phyloP scores from a whole-genome alignment of 2,888 invertebrate species.

The Exocentrus adspersus region DNA sequence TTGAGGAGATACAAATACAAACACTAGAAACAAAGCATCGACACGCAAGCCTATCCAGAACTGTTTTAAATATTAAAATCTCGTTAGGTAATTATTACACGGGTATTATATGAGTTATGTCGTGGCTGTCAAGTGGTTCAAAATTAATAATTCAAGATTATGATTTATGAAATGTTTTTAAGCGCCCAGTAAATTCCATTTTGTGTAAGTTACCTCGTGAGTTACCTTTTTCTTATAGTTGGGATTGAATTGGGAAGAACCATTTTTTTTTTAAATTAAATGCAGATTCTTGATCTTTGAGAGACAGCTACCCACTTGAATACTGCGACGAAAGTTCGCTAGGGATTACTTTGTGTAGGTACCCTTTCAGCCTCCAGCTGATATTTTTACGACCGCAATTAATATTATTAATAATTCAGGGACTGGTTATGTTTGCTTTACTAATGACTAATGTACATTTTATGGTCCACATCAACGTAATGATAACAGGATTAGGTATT shows the following conservation, averaged over 20 bases:
- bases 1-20: slow-evolving; percentile 23
- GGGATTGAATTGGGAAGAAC: too few species aligned
- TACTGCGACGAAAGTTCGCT: too few species aligned
- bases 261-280: too few species aligned
- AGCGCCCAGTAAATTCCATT: too few species aligned
- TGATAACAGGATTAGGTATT: neutral
- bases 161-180: too few species aligned
- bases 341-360: neutral
- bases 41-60: slow-evolving; percentile 12
- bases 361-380: neutral
- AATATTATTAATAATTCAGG: neutral
- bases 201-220: too few species aligned
- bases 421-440: neutral
- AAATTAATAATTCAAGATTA: too few species aligned
- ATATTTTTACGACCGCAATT: neutral
- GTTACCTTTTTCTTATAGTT: too few species aligned
- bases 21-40: slow-evolving; percentile 8
- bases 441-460: neutral
- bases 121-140: neutral
- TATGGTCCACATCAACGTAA: neutral
- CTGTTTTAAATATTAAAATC: neutral
- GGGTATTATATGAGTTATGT: neutral
- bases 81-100: too few species aligned
- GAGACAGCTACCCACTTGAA: too few species aligned
- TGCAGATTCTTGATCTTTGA: too few species aligned